Evolutionary conservation across 2,888 invertebrate species (phyloP).

Genomic region (Synanthedon vespiformis): DNA sequence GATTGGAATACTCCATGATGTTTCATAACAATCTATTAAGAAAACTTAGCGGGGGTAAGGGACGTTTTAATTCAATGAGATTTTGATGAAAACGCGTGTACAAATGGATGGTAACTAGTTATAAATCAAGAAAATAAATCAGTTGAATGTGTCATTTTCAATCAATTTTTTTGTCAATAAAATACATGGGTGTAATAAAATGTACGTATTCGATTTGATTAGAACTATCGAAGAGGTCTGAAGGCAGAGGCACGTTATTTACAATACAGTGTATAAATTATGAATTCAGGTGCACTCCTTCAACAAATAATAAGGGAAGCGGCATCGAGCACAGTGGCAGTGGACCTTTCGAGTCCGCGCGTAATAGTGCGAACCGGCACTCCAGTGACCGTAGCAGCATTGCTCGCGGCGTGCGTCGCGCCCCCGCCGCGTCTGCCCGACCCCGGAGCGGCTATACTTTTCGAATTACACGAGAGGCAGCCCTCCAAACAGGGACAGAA

Average conservation of each 20-base stretch:
- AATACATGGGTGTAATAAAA: too few relatives aligned
- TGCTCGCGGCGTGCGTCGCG: slow-evolving; percentile 68
- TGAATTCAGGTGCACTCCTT: slow-evolving; percentile 54
- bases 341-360: slow-evolving; percentile 28
- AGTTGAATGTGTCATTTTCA: too few relatives aligned
- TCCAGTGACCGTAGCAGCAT: slow-evolving; percentile 71
- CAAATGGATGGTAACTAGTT: too few relatives aligned
- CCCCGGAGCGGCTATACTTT: slow-evolving; percentile 67
- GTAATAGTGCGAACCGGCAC: slow-evolving; percentile 72
- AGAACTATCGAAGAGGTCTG: too few relatives aligned
- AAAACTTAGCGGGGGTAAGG: slow-evolving; percentile 67
- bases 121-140: too few relatives aligned
- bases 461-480: slow-evolving; percentile 64
- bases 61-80: background rate
- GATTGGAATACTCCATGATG: slow-evolving; percentile 67
- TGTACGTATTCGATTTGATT: too few relatives aligned
- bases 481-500: slow-evolving; percentile 37
- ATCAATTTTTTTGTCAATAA: too few relatives aligned
- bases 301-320: slow-evolving; percentile 67
- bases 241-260: too few relatives aligned
- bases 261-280: too few relatives aligned
- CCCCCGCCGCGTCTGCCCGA: slow-evolving; percentile 70
- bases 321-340: slow-evolving; percentile 32
- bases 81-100: background rate
- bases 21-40: slow-evolving; percentile 57